Conservation (phyloP, 2,113 vertebrate species). For the Ictalurus punctatus region DNA sequence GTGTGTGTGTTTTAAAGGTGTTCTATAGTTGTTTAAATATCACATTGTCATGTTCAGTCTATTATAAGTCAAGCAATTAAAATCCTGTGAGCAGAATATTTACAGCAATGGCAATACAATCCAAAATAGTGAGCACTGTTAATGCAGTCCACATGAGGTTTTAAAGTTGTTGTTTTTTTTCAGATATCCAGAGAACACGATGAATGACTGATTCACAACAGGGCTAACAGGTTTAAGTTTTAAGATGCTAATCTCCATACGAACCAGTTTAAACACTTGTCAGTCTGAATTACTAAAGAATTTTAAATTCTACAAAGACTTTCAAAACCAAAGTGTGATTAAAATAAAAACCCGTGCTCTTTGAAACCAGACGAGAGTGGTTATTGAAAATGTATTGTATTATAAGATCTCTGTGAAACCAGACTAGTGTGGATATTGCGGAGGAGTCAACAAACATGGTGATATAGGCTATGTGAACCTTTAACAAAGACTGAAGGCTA, state of each 20-base stretch:
- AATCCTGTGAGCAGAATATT: no score
- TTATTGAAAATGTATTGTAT: slow-evolving; percentile 60
- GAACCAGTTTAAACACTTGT: slow-evolving; percentile 35
- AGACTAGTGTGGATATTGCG: slow-evolving; percentile 26
- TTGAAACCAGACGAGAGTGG: slow-evolving; percentile 56
- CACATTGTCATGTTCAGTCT: no score
- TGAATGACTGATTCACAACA: not conserved
- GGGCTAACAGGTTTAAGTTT: slow-evolving; percentile 18
- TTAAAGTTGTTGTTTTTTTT: not conserved
- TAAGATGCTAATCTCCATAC: slow-evolving; percentile 18
- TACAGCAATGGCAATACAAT: not conserved
- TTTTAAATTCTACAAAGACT: slow-evolving; percentile 50
- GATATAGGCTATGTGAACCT: not conserved
- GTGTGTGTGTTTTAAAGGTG: no score
- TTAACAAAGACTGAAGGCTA: slow-evolving; percentile 26
- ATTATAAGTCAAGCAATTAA: no score
- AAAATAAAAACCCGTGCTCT: not conserved
- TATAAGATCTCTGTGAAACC: slow-evolving; percentile 24
- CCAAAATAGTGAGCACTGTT: not conserved
- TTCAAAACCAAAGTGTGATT: not conserved
- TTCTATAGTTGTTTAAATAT: no score
- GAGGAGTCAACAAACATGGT: not conserved
- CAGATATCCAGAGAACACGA: not conserved
- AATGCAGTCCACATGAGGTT: not conserved
- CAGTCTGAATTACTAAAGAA: slow-evolving; percentile 26